Percentiles rank a stretch among this genome's conserved stretches.
phyloP scores from a whole-genome alignment of 2,113 vertebrate species.

The Eptatretus burgeri region DNA sequence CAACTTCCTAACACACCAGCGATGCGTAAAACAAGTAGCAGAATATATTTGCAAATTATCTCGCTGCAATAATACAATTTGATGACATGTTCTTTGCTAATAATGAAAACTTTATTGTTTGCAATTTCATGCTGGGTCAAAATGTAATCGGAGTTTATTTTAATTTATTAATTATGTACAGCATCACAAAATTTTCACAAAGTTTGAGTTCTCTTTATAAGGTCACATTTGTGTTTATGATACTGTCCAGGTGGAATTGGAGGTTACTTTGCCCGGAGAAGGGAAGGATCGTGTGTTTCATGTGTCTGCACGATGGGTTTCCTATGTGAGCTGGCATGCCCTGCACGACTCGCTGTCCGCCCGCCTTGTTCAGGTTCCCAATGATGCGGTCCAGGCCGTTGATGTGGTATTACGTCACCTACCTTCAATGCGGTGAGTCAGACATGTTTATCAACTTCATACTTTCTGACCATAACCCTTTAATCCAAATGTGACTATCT shows the following conservation, averaged over 20 bases:
- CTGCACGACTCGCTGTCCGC: slow-evolving; percentile 91
- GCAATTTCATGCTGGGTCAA: no score
- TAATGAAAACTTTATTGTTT: no score
- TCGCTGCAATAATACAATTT: no score
- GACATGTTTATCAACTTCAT: neutral
- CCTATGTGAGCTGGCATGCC: slow-evolving; percentile 94
- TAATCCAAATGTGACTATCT: neutral
- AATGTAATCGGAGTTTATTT: no score
- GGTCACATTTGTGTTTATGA: no score
- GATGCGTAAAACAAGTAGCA: no score
- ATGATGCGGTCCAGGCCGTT: slow-evolving; percentile 91
- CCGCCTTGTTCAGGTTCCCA: slow-evolving; percentile 66
- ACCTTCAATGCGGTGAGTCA: slow-evolving; percentile 88
- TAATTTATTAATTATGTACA: no score
- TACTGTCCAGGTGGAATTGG: slow-evolving; percentile 57
- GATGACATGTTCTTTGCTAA: no score
- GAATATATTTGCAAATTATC: no score
- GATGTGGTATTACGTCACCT: slow-evolving; percentile 94
- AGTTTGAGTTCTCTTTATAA: no score
- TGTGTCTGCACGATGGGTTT: slow-evolving; percentile 87
- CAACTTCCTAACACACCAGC: no score
- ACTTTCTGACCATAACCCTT: neutral
- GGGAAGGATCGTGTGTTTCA: slow-evolving; percentile 96
- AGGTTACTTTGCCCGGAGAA: slow-evolving; percentile 90
- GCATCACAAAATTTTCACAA: no score